Evolutionary conservation across 2,888 invertebrate genomes (phyloP).

Genomic region (Fissipunctia ypsillon): DNA sequence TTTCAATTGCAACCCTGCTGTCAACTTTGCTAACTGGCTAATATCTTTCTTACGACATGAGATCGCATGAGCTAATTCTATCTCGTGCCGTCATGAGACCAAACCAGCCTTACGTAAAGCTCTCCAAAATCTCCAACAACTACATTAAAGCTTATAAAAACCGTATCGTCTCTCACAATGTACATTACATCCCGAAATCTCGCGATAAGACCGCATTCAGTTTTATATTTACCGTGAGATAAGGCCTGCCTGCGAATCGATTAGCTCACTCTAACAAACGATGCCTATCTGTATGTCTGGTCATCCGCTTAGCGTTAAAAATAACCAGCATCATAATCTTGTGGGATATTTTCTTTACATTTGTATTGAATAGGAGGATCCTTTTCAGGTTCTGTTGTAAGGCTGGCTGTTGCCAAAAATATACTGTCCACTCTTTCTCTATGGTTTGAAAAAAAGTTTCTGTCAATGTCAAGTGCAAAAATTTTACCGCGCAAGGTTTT

Average conservation of each 20-base stretch:
- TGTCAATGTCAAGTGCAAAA: neutral
- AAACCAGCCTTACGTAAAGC: neutral
- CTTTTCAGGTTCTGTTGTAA: neutral
- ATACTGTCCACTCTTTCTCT: neutral
- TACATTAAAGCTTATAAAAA: conserved; percentile 38
- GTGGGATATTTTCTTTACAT: conserved; percentile 26
- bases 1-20: neutral
- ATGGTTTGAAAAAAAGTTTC: neutral
- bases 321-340: conserved; percentile 50
- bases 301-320: conserved; percentile 54
- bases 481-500: neutral
- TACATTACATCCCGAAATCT: conserved; percentile 71
- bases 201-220: conserved; percentile 80
- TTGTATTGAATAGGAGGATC: conserved; percentile 1
- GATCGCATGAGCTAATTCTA: too few species aligned
- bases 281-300: conserved; percentile 75
- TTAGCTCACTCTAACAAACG: conserved; percentile 71
- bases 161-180: conserved; percentile 66
- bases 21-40: neutral
- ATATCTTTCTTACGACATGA: neutral
- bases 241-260: conserved; percentile 80
- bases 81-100: fast-evolving
- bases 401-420: neutral
- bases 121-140: conserved; percentile 7
- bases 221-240: conserved; percentile 81